Evolutionary conservation across 2,888 invertebrate genomes (phyloP).

Genomic region (Drosophila mimetica): DNA sequence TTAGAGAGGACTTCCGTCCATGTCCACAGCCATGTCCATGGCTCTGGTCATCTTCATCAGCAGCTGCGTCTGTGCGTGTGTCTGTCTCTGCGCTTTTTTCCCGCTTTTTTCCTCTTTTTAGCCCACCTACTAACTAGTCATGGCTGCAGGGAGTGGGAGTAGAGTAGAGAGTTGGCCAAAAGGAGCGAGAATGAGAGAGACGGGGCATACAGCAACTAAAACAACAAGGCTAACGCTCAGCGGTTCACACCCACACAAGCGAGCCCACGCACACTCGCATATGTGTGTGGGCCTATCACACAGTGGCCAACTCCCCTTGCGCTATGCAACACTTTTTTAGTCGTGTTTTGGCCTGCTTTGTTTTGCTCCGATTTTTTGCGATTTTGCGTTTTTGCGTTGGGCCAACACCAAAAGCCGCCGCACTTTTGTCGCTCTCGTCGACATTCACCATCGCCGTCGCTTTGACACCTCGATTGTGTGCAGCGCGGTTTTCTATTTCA

Average conservation of each 20-base stretch:
- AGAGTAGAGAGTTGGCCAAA: neutral
- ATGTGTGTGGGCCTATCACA: constrained; percentile 65
- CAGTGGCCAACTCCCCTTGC: constrained; percentile 77
- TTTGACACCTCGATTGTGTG: constrained; percentile 76
- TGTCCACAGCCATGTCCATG: constrained; percentile 56
- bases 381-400: constrained; percentile 25
- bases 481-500: constrained; percentile 78
- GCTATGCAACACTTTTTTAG: constrained; percentile 72
- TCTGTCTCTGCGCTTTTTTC: constrained; percentile 27
- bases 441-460: constrained; percentile 61
- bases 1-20: constrained; percentile 76
- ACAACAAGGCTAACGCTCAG: constrained; percentile 48
- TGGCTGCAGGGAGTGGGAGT: constrained; percentile 1
- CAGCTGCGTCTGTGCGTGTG: constrained; percentile 54
- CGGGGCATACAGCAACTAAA: constrained; percentile 25
- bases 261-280: constrained; percentile 17
- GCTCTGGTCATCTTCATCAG: constrained; percentile 80
- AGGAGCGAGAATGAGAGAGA: constrained; percentile 6
- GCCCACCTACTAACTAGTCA: constrained; percentile 75
- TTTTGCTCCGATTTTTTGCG: constrained; percentile 15
- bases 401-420: constrained; percentile 72
- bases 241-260: constrained; percentile 42
- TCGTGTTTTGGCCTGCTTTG: constrained; percentile 36
- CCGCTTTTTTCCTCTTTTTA: constrained; percentile 55
- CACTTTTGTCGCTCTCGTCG: constrained; percentile 64